Conservation (phyloP, 2,113 vertebrate species). For the Rhagologus leucostigma region DNA sequence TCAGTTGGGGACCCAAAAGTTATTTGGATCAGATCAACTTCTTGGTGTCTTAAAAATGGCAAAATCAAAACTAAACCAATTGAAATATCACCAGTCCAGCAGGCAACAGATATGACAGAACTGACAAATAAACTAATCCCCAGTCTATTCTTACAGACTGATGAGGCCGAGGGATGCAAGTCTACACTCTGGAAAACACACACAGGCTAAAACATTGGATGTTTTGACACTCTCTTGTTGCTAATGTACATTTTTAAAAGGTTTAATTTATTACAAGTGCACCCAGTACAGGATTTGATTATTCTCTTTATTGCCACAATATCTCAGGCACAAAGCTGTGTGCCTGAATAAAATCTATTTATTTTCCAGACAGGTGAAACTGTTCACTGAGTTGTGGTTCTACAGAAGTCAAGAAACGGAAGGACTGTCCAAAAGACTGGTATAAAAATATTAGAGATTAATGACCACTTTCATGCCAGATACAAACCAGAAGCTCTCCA, state of each 20-base stretch:
- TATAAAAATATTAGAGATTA: constrained; percentile 56
- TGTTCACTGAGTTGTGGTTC: background rate
- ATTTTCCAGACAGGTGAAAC: background rate
- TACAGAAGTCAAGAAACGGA: constrained; percentile 5
- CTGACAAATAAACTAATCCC: background rate
- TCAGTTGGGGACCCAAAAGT: background rate
- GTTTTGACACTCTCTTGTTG: background rate
- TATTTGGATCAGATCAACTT: background rate
- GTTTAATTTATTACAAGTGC: background rate
- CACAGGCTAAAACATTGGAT: fast-evolving
- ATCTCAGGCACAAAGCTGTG: background rate
- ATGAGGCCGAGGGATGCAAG: background rate
- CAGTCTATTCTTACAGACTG: background rate
- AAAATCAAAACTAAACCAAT: background rate
- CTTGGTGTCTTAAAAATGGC: background rate
- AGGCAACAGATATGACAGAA: background rate
- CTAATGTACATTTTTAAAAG: background rate
- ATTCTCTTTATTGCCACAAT: background rate
- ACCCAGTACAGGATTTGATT: background rate
- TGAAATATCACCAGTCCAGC: background rate
- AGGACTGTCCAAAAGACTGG: background rate
- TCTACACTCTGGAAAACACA: background rate
- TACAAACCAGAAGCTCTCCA: constrained; percentile 62
- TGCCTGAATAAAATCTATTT: background rate
- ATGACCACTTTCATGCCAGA: constrained; percentile 46